Evolutionary conservation across 37 sponge, comb jelly and placozoan genomes (phyloP).

Genomic region (Diacarnus erythraeanus): DNA sequence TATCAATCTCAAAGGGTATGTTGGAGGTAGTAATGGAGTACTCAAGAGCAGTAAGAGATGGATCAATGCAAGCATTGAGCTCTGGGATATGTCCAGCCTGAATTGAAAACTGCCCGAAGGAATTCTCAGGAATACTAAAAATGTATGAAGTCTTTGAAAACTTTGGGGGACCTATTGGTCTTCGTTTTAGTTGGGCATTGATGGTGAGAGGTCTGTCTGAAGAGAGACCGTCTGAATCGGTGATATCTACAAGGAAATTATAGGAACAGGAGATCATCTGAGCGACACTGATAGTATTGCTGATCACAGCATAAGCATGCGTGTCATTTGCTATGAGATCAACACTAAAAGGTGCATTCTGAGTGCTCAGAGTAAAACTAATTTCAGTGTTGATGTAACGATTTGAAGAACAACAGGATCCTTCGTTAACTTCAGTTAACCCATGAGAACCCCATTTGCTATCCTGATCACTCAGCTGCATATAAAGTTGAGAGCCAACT

Average conservation of each 20-base stretch:
- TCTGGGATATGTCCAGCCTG: constrained; percentile 14
- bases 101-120: constrained; percentile 5
- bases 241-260: constrained; percentile 3
- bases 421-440: not conserved
- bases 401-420: not conserved
- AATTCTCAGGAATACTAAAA: constrained; percentile 37
- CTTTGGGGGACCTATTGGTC: constrained; percentile 21
- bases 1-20: constrained; percentile 37
- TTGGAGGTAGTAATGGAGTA: constrained; percentile 27
- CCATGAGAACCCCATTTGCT: not conserved
- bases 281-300: constrained; percentile 3
- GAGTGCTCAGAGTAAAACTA: constrained; percentile 13
- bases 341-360: constrained; percentile 15
- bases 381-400: not conserved
- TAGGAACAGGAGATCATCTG: constrained; percentile 33
- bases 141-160: constrained; percentile 27
- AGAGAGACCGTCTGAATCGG: constrained; percentile 21
- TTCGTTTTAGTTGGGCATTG: constrained; percentile 1
- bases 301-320: not conserved
- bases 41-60: not conserved
- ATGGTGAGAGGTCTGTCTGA: constrained; percentile 6
- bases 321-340: constrained; percentile 7
- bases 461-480: constrained; percentile 34
- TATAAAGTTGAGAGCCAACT: constrained; percentile 14
- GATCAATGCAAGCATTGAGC: constrained; percentile 46